Evolutionary conservation across 2,888 invertebrate species (phyloP).

Genomic region (Polylopha cassiicola): DNA sequence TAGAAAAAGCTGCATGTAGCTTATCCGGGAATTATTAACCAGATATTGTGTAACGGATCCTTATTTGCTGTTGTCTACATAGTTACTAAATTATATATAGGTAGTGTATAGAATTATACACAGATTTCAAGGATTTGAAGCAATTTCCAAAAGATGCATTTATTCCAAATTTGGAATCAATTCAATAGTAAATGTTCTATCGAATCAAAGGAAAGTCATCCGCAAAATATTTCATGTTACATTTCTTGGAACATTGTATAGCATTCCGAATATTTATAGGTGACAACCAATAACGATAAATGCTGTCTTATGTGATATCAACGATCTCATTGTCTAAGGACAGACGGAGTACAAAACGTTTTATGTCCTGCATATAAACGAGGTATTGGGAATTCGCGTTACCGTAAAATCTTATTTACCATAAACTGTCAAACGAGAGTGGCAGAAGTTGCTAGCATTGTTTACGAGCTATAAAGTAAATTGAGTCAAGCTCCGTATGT

Average conservation of each 20-base stretch:
- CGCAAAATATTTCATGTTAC: neutral
- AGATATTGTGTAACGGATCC: no score
- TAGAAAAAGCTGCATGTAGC: no score
- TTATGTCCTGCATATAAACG: conserved; percentile 45
- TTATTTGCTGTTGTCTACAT: no score
- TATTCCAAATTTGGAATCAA: no score
- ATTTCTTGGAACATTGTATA: no score
- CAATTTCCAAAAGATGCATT: no score
- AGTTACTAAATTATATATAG: no score
- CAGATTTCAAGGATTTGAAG: no score
- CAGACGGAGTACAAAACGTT: conserved; percentile 41
- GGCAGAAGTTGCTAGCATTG: conserved; percentile 62
- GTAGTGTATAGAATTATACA: no score
- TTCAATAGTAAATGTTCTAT: no score
- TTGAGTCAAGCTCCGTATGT: conserved; percentile 44
- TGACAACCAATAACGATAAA: conserved; percentile 4
- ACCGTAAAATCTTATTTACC: conserved; percentile 67
- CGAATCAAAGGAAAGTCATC: neutral
- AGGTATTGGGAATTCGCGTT: conserved; percentile 51
- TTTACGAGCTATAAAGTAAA: conserved; percentile 73
- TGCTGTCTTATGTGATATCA: conserved; percentile 1
- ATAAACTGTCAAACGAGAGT: conserved; percentile 64
- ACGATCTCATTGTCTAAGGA: conserved; percentile 27
- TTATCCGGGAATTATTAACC: no score
- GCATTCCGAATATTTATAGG: conserved; percentile 1